A percentile compares a stretch with the other conserved stretches of the same genome.
Conservation (phyloP, 1,140 invertebrate species). For the Bradysia coprophila region DNA sequence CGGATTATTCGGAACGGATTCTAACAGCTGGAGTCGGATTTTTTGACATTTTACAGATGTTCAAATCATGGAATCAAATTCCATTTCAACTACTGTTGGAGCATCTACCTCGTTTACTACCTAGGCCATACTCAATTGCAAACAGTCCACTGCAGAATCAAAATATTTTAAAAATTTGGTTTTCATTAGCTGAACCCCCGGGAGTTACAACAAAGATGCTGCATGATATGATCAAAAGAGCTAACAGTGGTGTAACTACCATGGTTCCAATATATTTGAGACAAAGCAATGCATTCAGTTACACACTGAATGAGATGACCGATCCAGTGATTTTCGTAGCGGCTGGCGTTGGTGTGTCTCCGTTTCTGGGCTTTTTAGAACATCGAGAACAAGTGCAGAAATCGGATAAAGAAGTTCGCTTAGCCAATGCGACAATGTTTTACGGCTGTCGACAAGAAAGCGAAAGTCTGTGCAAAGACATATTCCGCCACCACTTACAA, state of each 20-base stretch:
- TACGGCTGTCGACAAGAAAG: conserved; percentile 52
- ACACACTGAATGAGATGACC: conserved; percentile 26
- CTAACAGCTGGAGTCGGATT: conserved; percentile 16
- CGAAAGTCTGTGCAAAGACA: conserved; percentile 22
- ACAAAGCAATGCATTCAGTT: conserved; percentile 34
- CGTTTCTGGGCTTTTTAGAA: conserved; percentile 49
- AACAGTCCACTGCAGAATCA: conserved; percentile 34
- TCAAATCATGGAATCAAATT: conserved; percentile 36
- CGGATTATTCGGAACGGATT: not conserved
- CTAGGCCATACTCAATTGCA: conserved; percentile 63
- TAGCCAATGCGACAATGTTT: conserved; percentile 39
- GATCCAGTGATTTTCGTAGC: conserved; percentile 57
- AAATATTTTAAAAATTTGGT: conserved; percentile 39
- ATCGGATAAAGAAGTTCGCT: conserved; percentile 10
- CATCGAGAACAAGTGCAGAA: conserved; percentile 26
- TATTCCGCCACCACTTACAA: conserved; percentile 21
- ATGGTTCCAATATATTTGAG: conserved; percentile 40
- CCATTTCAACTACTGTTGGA: conserved; percentile 44
- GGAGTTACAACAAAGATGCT: not conserved
- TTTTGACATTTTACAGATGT: conserved; percentile 43
- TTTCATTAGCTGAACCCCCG: conserved; percentile 25
- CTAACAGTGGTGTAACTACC: no score
- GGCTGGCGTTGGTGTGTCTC: conserved; percentile 66
- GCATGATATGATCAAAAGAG: conserved; percentile 6
- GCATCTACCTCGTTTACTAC: conserved; percentile 48